Evolutionary conservation across 2,113 vertebrate species (phyloP).

Genomic region (Condylura cristata): DNA sequence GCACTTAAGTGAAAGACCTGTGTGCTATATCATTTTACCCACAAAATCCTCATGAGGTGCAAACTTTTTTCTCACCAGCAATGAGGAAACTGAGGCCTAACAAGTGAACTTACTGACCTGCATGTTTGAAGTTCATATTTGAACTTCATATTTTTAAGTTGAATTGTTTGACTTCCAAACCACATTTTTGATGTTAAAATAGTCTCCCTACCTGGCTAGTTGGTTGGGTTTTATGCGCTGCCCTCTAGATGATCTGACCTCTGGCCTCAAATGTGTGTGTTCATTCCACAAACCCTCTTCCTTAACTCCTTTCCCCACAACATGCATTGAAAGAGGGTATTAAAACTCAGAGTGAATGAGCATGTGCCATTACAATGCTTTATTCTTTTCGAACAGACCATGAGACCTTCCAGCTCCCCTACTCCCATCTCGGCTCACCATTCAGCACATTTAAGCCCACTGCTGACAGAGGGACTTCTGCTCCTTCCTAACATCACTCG

Average conservation of each 20-base stretch:
- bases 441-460: conserved; percentile 2
- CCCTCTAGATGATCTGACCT: background rate
- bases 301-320: background rate
- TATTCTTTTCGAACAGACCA: conserved; percentile 59
- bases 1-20: background rate
- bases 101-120: background rate
- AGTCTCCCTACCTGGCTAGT: background rate
- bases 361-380: conserved; percentile 27
- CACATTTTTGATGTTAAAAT: background rate
- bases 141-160: background rate
- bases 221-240: accelerated
- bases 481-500: background rate
- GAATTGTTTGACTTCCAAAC: background rate
- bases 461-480: conserved; percentile 40
- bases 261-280: background rate
- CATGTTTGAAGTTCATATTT: no score
- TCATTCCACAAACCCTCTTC: conserved; percentile 12
- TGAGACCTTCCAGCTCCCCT: conserved; percentile 55
- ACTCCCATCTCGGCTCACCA: background rate
- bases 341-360: conserved; percentile 52
- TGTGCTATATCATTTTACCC: background rate
- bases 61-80: background rate
- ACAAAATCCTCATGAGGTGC: background rate
- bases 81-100: background rate
- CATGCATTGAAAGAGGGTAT: conserved; percentile 23